phyloP scores from a whole-genome alignment of 2,797 vertebrate species.

The Pristis pectinata region DNA sequence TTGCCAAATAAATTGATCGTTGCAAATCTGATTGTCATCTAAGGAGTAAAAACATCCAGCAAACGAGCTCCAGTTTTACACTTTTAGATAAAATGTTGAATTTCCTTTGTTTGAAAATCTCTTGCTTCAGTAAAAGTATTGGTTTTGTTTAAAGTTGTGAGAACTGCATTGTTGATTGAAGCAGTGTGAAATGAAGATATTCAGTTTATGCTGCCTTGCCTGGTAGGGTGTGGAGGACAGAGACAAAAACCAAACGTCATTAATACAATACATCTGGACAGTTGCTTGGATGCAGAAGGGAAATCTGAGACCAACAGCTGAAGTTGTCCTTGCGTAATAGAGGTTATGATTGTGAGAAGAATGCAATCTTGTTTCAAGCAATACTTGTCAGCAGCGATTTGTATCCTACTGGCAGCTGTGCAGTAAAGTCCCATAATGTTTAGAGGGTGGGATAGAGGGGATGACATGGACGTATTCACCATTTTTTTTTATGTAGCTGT shows the following conservation, averaged over 20 bases:
- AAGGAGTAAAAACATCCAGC: neutral
- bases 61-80: neutral
- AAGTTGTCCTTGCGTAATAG: constrained; percentile 11
- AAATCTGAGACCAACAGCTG: neutral
- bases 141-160: constrained; percentile 15
- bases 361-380: neutral
- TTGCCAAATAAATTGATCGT: neutral
- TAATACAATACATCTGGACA: neutral
- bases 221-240: neutral
- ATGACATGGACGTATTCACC: constrained; percentile 28
- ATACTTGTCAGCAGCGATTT: neutral
- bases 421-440: neutral
- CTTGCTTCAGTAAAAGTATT: neutral
- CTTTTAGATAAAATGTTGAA: neutral
- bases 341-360: constrained; percentile 26
- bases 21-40: neutral
- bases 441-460: neutral
- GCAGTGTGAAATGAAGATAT: neutral
- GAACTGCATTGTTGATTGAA: constrained; percentile 22
- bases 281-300: neutral
- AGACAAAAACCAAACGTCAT: neutral
- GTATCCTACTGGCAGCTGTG: constrained; percentile 39
- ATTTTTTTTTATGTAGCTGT: constrained; percentile 37
- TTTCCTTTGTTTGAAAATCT: neutral
- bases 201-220: neutral